These are phyloP conservation scores for Meganola albula DNA, from an alignment of 2,888 invertebrate genomes.

Conservation along the genomic window DNA sequence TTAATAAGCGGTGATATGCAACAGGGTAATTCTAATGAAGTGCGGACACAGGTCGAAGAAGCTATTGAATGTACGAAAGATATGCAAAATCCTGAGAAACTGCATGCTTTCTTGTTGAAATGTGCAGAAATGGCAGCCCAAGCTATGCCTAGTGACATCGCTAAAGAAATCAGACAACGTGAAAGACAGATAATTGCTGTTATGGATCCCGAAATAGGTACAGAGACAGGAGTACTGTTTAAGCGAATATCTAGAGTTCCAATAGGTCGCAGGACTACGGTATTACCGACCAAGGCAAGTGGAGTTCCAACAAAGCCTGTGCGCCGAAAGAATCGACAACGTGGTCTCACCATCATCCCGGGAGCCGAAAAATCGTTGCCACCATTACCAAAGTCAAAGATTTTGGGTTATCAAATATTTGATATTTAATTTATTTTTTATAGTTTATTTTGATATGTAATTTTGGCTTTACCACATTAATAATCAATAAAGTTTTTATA, in stretches of 20 bases:
- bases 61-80: conserved; percentile 62
- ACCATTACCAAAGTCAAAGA: conserved; percentile 39
- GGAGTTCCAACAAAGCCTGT: background rate
- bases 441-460: no score
- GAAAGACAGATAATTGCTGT: conserved; percentile 51
- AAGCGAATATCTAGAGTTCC: conserved; percentile 65
- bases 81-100: conserved; percentile 55
- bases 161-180: conserved; percentile 54
- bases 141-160: conserved; percentile 50
- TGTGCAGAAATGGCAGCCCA: conserved; percentile 60
- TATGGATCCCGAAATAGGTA: conserved; percentile 50
- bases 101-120: conserved; percentile 59
- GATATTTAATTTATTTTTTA: no score
- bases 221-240: conserved; percentile 57
- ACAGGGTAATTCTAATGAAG: conserved; percentile 66
- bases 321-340: conserved; percentile 46
- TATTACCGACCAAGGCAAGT: conserved; percentile 51
- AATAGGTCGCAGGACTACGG: conserved; percentile 56
- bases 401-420: background rate
- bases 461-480: no score
- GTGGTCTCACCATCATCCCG: conserved; percentile 56
- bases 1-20: conserved; percentile 71
- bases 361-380: conserved; percentile 52
- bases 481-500: no score
- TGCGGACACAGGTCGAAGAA: conserved; percentile 62